These are phyloP conservation scores for Cacoxenus indagator DNA, from an alignment of 2,888 invertebrate species.

Conservation along the genomic window DNA sequence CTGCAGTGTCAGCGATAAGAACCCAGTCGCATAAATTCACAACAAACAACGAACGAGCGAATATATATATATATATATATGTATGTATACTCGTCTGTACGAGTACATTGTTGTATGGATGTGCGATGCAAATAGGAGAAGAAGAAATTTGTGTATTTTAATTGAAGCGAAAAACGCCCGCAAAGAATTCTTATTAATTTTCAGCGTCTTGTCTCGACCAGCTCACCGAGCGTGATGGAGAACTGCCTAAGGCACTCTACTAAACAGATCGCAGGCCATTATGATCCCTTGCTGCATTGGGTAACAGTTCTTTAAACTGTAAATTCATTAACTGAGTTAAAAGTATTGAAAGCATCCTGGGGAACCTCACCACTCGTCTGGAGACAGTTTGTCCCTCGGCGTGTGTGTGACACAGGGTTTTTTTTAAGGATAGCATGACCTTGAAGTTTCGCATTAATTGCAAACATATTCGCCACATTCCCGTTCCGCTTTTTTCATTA, in stretches of 20 bases:
- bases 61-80: conserved; percentile 2
- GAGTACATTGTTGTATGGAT: conserved; percentile 29
- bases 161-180: conserved; percentile 52
- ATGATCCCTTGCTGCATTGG: too few species aligned
- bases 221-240: too few species aligned
- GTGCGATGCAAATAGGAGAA: conserved; percentile 48
- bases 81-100: conserved; percentile 34
- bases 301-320: too few species aligned
- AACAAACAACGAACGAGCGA: background rate
- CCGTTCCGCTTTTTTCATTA: background rate
- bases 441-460: background rate
- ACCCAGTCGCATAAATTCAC: conserved; percentile 40
- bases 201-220: background rate
- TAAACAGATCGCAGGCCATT: too few species aligned
- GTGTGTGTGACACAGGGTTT: too few species aligned
- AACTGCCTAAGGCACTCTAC: too few species aligned
- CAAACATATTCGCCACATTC: conserved; percentile 11
- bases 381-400: too few species aligned
- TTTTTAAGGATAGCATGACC: background rate
- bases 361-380: too few species aligned
- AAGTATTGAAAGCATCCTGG: too few species aligned
- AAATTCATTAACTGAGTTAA: too few species aligned
- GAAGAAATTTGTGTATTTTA: conserved; percentile 63
- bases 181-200: conserved; percentile 3
- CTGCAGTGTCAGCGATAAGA: conserved; percentile 32